Conservation (phyloP, 2,797 vertebrate genomes). For the Luscinia luscinia region DNA sequence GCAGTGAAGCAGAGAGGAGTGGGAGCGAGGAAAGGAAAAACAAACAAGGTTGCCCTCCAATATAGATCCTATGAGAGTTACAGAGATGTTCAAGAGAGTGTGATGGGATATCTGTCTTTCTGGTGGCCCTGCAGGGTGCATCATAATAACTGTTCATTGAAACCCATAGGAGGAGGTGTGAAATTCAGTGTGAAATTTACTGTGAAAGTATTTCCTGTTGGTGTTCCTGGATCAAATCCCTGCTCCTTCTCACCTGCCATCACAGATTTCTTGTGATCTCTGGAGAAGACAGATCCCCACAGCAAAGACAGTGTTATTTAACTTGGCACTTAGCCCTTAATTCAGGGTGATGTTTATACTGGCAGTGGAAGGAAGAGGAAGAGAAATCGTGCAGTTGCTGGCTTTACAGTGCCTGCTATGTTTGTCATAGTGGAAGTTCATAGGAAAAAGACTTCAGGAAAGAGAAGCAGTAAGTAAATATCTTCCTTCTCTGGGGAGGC, state of each 20-base stretch:
- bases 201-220: background rate
- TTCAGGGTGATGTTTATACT: background rate
- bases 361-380: background rate
- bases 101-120: background rate
- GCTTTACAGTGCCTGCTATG: background rate
- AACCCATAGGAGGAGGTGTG: background rate
- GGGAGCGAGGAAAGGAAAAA: background rate
- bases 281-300: background rate
- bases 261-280: background rate
- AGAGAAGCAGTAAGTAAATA: background rate
- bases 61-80: background rate
- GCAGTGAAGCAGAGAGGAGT: background rate
- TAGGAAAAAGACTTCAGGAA: background rate
- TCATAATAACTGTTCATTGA: background rate
- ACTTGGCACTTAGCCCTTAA: background rate
- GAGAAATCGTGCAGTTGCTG: background rate
- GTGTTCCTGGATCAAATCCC: background rate
- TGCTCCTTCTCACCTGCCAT: background rate
- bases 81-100: background rate
- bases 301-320: background rate
- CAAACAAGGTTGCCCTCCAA: background rate
- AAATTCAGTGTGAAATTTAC: background rate
- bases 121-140: background rate
- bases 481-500: background rate
- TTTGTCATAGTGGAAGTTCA: background rate